A percentile compares a stretch with the other conserved stretches of the same genome.
phyloP scores from a whole-genome alignment of 2,888 invertebrate genomes.

The Tinea trinotella region DNA sequence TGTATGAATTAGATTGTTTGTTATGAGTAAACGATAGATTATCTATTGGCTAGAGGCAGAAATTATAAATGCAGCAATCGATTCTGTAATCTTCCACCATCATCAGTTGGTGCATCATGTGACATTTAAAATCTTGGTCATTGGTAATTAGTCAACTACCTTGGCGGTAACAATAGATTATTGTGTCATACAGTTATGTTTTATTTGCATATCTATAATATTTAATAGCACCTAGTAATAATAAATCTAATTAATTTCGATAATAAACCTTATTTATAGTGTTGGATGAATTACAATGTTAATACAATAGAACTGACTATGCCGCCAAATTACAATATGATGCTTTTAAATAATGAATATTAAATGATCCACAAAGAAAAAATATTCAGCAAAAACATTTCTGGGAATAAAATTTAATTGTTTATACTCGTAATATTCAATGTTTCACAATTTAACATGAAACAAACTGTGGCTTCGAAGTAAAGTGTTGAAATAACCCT shows the following conservation, averaged over 20 bases:
- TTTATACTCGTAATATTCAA: slow-evolving; percentile 6
- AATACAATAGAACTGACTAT: background rate
- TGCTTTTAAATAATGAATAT: background rate
- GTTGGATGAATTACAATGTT: no score
- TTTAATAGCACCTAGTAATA: background rate
- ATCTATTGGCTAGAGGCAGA: slow-evolving; percentile 19
- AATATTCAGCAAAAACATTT: no score
- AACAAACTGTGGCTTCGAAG: slow-evolving; percentile 18
- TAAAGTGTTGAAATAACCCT: slow-evolving; percentile 27
- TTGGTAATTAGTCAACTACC: slow-evolving; percentile 3
- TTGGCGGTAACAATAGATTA: slow-evolving; percentile 1
- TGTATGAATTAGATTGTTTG: background rate
- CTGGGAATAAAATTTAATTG: background rate
- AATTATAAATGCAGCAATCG: background rate
- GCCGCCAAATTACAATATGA: background rate
- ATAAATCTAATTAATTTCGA: background rate
- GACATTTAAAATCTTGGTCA: slow-evolving; percentile 27
- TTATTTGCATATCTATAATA: background rate
- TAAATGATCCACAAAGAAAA: no score
- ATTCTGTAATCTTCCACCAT: slow-evolving; percentile 21
- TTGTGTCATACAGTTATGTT: background rate
- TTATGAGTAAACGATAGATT: slow-evolving; percentile 18
- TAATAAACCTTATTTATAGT: no score
- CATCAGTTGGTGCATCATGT: slow-evolving; percentile 31
- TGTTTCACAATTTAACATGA: slow-evolving; percentile 3